Evolutionary conservation across 92 coral and sea anemone genomes (phyloP), one percentile per base, ranked within the genome.

Genomic region (Palythoa heliodiscus): DNA sequence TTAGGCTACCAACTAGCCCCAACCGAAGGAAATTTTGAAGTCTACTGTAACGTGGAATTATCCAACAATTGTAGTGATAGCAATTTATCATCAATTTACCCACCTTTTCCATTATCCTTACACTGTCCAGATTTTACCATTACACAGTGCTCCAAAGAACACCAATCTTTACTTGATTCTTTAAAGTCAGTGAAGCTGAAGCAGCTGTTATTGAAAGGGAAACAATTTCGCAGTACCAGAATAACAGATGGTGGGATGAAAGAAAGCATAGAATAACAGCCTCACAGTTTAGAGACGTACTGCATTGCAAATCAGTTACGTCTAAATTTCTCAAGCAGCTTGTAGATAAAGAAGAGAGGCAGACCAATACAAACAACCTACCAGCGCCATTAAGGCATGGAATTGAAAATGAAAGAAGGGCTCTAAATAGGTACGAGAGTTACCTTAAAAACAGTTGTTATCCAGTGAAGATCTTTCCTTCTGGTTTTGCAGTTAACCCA

Each of bases 401-500:
- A 3, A 78, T 72, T 86, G 72, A 86, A 66, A 35, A 76, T 70
- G 89, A 88, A 53, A 37, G 77, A 40, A 55, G 14, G 70, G 91
- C 91, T 19, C 72, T 73, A 7, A 13, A 64, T 25, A 9, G 24
- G 57, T 88, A 88, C 50, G 19, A 15, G 2, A 88, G 60, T 25
- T 88, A 75, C 75, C 38, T 87, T 1, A 73, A 57, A 53, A 24
- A 87, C 73, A 70, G 87, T 87, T 87, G 81, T 8, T 71, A 87
- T 57, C 90, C 90, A 58, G 87, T 87, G 19, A 82, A 87, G 47
- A 50, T 68, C 24, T 87, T 87, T 76, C 58, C 87, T 7, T 82
- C 87, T 6, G 90, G 90, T 6, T 87, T 87, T 74, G 83, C 66
- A 39, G 83, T 87, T n/a, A 87, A 82, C 83, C 90, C 79, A 71